Conservation (phyloP, 2,113 vertebrate genomes). For the Pseudonaja textilis region DNA sequence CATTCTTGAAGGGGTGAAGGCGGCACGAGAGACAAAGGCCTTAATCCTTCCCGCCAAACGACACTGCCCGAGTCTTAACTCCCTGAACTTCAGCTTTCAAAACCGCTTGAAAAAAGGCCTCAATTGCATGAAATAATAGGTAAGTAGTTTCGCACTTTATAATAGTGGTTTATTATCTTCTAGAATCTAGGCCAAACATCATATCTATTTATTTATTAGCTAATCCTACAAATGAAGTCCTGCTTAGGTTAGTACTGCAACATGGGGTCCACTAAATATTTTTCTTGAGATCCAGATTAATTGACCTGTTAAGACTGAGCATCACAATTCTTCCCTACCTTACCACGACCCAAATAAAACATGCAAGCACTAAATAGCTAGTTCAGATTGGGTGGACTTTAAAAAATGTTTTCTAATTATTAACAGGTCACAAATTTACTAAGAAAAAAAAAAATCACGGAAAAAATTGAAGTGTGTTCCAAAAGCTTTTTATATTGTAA, state of each 20-base stretch:
- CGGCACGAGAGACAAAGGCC: not conserved
- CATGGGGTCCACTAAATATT: not conserved
- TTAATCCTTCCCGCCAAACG: conserved; percentile 72
- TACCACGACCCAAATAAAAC: not conserved
- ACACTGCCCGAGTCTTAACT: conserved; percentile 38
- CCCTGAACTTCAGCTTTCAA: conserved; percentile 67
- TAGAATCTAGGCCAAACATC: not conserved
- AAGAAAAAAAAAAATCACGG: not conserved
- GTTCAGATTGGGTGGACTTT: not conserved
- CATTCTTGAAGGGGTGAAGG: not conserved
- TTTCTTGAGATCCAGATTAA: not conserved
- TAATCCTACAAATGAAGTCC: not conserved
- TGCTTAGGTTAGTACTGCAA: not conserved
- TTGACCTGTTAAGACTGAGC: not conserved
- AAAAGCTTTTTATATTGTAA: not conserved
- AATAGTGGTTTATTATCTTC: not conserved
- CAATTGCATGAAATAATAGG: conserved; percentile 87
- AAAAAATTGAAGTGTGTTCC: not conserved
- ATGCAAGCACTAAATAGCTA: not conserved
- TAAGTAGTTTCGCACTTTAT: conserved; percentile 54
- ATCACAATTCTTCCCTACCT: not conserved
- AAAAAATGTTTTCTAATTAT: not conserved
- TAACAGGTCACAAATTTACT: not conserved
- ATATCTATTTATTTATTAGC: not conserved
- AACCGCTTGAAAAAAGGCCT: conserved; percentile 73